Conservation (phyloP, 1,140 invertebrate species). For the Holotrichia oblita region DNA sequence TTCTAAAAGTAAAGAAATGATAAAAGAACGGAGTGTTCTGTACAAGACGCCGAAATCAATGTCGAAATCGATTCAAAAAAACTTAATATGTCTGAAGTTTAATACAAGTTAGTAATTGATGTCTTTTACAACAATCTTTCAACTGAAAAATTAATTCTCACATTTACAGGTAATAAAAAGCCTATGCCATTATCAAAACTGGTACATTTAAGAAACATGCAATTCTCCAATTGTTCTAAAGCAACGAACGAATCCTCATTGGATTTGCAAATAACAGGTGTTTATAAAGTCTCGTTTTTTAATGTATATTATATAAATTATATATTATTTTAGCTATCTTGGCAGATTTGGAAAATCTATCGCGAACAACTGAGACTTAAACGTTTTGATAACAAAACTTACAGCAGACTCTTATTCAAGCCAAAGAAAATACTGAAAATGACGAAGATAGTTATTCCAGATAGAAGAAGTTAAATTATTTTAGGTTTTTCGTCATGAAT, state of each 20-base stretch:
- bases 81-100: background rate
- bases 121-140: too few relatives aligned
- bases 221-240: constrained; percentile 29
- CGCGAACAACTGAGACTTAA: background rate
- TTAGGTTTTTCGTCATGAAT: too few relatives aligned
- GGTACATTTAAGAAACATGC: constrained; percentile 29
- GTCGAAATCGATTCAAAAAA: background rate
- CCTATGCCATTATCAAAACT: constrained; percentile 26
- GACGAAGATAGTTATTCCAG: too few relatives aligned
- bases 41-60: constrained; percentile 27
- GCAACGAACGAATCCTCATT: background rate
- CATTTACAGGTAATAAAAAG: background rate
- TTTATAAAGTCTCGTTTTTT: background rate
- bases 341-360: constrained; percentile 25
- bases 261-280: constrained; percentile 37
- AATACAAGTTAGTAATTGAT: background rate
- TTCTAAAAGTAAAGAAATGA: constrained; percentile 37
- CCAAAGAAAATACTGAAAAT: too few relatives aligned
- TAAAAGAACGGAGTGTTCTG: constrained; percentile 37
- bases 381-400: background rate
- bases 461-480: too few relatives aligned
- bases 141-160: background rate
- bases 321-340: constrained; percentile 26
- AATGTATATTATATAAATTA: background rate
- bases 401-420: background rate